phyloP scores from a whole-genome alignment of 92 coral and sea anemone species.

The Heteractis magnifica region DNA sequence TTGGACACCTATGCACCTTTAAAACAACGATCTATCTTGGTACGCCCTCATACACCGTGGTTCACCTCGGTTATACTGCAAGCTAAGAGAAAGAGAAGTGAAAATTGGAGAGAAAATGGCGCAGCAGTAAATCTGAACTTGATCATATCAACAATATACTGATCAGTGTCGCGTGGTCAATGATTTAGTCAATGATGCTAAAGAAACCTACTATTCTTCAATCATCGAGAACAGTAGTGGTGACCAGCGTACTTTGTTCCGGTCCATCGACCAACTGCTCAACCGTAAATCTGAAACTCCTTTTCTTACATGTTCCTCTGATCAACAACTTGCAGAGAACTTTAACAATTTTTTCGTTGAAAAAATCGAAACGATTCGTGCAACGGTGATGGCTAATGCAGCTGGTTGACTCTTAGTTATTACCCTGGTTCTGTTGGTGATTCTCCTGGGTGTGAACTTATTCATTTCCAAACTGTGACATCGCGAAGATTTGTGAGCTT shows the following conservation, averaged over 20 bases:
- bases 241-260: neutral
- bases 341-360: neutral
- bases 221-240: too few relatives aligned
- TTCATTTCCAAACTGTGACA: neutral
- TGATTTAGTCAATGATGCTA: slow-evolving; percentile 14
- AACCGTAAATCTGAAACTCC: slow-evolving; percentile 10
- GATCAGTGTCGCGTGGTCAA: slow-evolving; percentile 4
- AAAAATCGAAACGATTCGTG: neutral
- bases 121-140: neutral
- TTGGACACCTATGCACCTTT: slow-evolving; percentile 8
- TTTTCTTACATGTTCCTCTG: slow-evolving; percentile 6
- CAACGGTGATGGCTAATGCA: too few relatives aligned
- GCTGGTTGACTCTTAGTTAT: too few relatives aligned
- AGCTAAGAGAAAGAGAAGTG: neutral
- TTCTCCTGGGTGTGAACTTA: too few relatives aligned
- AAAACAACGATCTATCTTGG: neutral
- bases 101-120: neutral
- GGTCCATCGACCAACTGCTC: neutral
- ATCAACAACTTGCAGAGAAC: slow-evolving; percentile 3
- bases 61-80: neutral
- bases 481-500: neutral
- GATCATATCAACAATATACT: slow-evolving; percentile 11
- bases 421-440: too few relatives aligned
- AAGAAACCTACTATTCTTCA: slow-evolving; percentile 19
- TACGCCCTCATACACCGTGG: neutral